Evolutionary conservation across 2,797 vertebrate genomes (phyloP).

Genomic region (Enteromius anoplus): DNA sequence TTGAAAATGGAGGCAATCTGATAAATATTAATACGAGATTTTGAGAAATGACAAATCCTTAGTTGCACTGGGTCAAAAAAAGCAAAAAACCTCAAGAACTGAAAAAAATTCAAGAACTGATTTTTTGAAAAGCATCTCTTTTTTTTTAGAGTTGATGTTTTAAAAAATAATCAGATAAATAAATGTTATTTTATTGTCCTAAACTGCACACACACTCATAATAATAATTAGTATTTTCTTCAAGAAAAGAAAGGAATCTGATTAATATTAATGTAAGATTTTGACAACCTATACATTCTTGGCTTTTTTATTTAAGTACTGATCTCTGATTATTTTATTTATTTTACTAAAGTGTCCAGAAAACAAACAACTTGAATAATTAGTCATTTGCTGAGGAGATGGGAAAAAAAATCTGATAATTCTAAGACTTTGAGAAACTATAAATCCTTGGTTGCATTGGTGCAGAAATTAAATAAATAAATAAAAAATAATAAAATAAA

Average conservation of each 20-base stretch:
- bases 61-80: neutral
- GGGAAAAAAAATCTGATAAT: neutral
- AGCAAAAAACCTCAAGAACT: too few species aligned
- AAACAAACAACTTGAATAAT: neutral
- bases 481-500: neutral
- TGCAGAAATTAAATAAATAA: neutral
- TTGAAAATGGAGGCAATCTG: neutral
- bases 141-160: neutral
- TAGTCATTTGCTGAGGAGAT: neutral
- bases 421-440: neutral
- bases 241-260: neutral
- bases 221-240: neutral
- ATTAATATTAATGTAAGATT: neutral
- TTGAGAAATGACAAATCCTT: neutral
- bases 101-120: neutral
- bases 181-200: neutral
- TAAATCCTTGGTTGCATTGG: neutral
- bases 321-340: neutral
- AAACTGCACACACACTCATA: neutral
- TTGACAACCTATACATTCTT: neutral
- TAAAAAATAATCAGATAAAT: neutral
- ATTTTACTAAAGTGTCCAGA: neutral
- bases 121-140: neutral
- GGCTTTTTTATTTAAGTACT: neutral
- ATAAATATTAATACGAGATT: neutral